Base-by-base conservation (phyloP, 1,140 invertebrate genomes). In the Pararge aegeria region DNA sequence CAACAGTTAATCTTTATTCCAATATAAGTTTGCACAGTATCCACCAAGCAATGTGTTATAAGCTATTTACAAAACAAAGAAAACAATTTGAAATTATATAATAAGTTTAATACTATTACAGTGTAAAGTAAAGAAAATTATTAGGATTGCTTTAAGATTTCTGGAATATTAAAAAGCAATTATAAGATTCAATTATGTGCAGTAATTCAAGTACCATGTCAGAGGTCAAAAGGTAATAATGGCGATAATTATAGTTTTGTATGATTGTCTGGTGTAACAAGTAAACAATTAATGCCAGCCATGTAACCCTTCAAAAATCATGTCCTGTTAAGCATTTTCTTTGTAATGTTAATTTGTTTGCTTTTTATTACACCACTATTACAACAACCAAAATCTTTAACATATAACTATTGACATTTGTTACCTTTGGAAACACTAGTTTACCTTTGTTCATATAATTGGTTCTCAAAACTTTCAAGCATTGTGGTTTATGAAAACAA, bases 381-480 rank as follows among this genome's bases (percentile, higher is more conserved):
- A 30, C 18, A 12, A 51, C 18, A 34, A 29, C 12, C 29, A 34
- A 30, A 30, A 30, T 18, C 30, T 50, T 24, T 6, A 52, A 44
- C 5, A 24, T 16, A 18, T 37, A 64, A 55, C 34, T 44, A 48
- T 48, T 24, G n/a, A 27, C 13, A 2, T 49, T 54, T 20, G 27
- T 55, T 53, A 54, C 24, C 50, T 55, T 59, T 38, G 55, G 44
- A 42, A 37, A 50, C 42, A 51, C 64, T 71, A 73, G 66, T 66
- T 69, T 53, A 61, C 55, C 67, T 57, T 66, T 70, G 62, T 66
- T 70, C 57, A 55, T 55, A 53, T 52, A 29, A 61, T 54, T 58
- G 48, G 68, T 70, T 64, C 68, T 70, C 66, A 49, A 66, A 56
- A 70, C 68, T 57, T 70, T 68, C 76, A 82, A 81, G 78, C 78